phyloP scores from a whole-genome alignment of 2,797 vertebrate genomes.

The Bucorvus abyssinicus region DNA sequence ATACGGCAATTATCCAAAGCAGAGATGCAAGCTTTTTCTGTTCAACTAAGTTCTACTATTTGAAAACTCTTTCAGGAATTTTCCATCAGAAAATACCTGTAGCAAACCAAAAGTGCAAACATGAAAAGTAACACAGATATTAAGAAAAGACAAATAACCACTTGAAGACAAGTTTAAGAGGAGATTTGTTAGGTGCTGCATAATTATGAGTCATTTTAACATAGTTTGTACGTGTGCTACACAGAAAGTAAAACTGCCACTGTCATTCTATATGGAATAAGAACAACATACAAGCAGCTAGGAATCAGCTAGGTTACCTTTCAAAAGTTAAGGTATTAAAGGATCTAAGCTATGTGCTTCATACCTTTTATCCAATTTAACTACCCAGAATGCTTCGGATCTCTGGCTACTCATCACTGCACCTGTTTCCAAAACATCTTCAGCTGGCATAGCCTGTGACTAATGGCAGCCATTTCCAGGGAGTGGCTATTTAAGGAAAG shows the following conservation, averaged over 20 bases:
- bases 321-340: background rate
- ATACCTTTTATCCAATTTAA: background rate
- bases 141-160: background rate
- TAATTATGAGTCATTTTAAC: background rate
- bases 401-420: constrained; percentile 12
- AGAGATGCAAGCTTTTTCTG: background rate
- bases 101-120: background rate
- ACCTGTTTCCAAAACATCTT: constrained; percentile 55
- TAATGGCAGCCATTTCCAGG: constrained; percentile 42
- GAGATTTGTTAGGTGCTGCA: background rate
- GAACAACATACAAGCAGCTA: background rate
- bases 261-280: background rate
- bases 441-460: constrained; percentile 31
- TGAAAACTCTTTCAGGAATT: background rate
- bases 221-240: background rate
- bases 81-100: background rate
- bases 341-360: background rate
- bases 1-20: background rate
- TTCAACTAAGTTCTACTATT: background rate
- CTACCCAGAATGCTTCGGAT: background rate
- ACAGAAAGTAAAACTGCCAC: background rate
- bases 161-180: background rate
- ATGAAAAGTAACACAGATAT: background rate
- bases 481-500: constrained; percentile 55
- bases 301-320: background rate